Conservation (phyloP, 2,113 vertebrate species). For the Pteropus alecto region DNA sequence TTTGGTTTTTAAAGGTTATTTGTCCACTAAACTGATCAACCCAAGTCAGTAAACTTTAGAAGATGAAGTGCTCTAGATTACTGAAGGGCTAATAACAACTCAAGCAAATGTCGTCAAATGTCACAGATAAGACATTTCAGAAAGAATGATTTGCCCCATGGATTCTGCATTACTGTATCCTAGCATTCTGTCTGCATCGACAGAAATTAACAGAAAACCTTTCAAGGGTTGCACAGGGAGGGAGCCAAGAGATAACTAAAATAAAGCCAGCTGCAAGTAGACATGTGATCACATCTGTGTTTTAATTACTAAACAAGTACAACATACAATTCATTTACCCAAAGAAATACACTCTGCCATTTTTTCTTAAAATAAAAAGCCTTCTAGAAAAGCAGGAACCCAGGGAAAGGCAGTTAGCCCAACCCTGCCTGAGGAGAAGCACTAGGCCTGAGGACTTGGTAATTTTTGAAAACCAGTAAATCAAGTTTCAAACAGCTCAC, state of each 20-base stretch:
- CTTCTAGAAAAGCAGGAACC: not conserved
- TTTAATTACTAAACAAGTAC: constrained; percentile 17
- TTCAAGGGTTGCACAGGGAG: not conserved
- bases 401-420: not conserved
- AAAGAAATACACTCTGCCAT: not conserved
- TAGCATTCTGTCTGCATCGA: constrained; percentile 22
- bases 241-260: not conserved
- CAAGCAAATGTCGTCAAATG: constrained; percentile 65
- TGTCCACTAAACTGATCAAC: constrained; percentile 47
- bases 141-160: constrained; percentile 34
- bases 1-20: constrained; percentile 61
- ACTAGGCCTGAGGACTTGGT: not conserved
- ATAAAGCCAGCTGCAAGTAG: not conserved
- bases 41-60: constrained; percentile 43
- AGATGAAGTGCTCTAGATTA: not conserved
- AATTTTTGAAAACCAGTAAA: not conserved
- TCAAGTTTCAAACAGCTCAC: not conserved
- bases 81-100: constrained; percentile 34
- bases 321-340: not conserved
- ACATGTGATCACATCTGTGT: not conserved
- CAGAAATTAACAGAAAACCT: constrained; percentile 37
- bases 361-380: constrained; percentile 36
- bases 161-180: not conserved
- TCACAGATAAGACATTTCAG: constrained; percentile 57
- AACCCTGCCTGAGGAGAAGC: not conserved